Conservation (phyloP, 2,888 invertebrate genomes). For the Ctena decussata region DNA sequence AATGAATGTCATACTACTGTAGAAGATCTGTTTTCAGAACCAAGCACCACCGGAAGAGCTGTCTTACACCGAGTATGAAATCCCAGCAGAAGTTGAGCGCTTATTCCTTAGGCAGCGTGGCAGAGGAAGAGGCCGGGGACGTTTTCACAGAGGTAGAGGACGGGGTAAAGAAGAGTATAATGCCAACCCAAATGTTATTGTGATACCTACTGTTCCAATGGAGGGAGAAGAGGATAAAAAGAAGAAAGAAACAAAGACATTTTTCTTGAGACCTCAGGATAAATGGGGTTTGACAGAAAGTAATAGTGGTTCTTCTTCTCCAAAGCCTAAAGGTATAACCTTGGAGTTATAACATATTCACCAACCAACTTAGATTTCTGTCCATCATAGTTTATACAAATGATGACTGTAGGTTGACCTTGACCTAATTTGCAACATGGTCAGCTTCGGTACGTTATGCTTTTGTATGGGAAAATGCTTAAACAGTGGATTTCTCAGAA, state of each 20-base stretch:
- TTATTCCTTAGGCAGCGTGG: background rate
- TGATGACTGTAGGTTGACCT: too few relatives aligned
- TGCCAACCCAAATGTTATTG: conserved; percentile 66
- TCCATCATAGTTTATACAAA: too few relatives aligned
- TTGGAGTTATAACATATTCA: too few relatives aligned
- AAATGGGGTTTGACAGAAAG: conserved; percentile 75
- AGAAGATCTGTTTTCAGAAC: too few relatives aligned
- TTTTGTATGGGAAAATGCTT: too few relatives aligned
- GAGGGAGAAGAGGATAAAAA: conserved; percentile 42
- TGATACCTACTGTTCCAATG: conserved; percentile 64
- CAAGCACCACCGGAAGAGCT: too few relatives aligned
- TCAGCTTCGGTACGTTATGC: too few relatives aligned
- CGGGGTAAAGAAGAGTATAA: conserved; percentile 27
- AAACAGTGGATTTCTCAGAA: too few relatives aligned
- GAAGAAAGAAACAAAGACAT: conserved; percentile 42
- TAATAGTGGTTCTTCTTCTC: conserved; percentile 57
- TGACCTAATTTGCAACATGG: too few relatives aligned
- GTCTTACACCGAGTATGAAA: background rate
- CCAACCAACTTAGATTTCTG: too few relatives aligned
- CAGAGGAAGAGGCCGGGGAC: background rate
- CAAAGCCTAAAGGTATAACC: conserved; percentile 68
- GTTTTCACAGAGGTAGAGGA: conserved; percentile 19
- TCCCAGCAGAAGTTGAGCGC: background rate
- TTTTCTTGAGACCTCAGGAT: conserved; percentile 78
- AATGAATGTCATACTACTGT: too few relatives aligned